Evolutionary conservation across 1,140 invertebrate species (phyloP).

Genomic region (Tachypleus tridentatus): DNA sequence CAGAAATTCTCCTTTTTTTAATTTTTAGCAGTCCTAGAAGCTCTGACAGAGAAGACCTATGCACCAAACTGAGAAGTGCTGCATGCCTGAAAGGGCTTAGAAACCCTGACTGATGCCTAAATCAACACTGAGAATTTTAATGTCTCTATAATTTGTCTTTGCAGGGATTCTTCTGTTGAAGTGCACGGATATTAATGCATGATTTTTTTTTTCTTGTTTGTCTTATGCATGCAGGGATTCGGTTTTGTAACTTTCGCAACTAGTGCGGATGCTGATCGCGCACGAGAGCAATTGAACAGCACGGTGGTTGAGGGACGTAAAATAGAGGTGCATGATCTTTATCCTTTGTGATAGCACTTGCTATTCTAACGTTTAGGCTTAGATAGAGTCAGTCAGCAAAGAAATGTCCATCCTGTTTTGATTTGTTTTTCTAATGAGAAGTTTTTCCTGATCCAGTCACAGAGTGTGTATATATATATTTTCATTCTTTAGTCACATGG

Average conservation of each 20-base stretch:
- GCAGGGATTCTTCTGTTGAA: slow-evolving; percentile 14
- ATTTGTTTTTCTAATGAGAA: neutral
- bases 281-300: slow-evolving; percentile 99
- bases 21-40: too few species aligned
- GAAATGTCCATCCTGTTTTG: slow-evolving; percentile 22
- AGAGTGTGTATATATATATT: too few species aligned
- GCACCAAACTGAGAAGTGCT: too few species aligned
- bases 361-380: slow-evolving; percentile 18
- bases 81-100: neutral
- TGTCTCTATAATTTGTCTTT: slow-evolving; percentile 19
- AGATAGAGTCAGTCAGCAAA: slow-evolving; percentile 13
- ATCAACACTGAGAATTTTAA: slow-evolving; percentile 1
- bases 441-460: too few species aligned
- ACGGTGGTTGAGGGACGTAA: slow-evolving; percentile 99
- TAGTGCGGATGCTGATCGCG: slow-evolving; percentile 98
- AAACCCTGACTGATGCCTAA: neutral
- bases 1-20: too few species aligned
- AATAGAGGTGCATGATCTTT: slow-evolving; percentile 78
- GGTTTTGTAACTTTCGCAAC: slow-evolving; percentile 99
- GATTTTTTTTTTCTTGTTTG: slow-evolving; percentile 41
- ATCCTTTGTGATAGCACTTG: slow-evolving; percentile 52
- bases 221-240: slow-evolving; percentile 66
- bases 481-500: too few species aligned
- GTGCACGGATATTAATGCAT: slow-evolving; percentile 24
- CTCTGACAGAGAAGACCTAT: too few species aligned